phyloP scores from a whole-genome alignment of 2,888 invertebrate species.

The Lasioglossum calceatum region DNA sequence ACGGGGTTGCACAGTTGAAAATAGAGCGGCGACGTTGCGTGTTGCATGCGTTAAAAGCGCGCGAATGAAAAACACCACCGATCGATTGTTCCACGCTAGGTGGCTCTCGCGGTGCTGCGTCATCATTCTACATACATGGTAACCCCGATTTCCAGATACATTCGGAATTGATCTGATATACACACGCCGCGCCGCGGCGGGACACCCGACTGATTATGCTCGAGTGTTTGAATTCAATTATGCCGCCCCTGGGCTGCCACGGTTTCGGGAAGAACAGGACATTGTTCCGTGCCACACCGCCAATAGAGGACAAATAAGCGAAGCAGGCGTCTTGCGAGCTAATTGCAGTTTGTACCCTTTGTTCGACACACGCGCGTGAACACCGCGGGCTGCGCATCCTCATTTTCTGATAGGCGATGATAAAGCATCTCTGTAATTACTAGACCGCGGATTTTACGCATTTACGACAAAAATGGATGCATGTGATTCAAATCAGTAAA shows the following conservation, averaged over 20 bases:
- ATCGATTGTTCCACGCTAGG: conserved; percentile 71
- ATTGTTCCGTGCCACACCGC: conserved; percentile 31
- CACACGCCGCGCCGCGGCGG: conserved; percentile 10
- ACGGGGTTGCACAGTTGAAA: conserved; percentile 2
- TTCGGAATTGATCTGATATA: conserved; percentile 53
- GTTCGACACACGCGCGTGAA: not conserved
- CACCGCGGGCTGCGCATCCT: not conserved
- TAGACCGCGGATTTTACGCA: no score
- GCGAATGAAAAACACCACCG: conserved; percentile 75
- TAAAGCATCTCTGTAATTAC: no score
- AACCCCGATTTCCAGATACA: conserved; percentile 62
- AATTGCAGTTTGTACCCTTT: conserved; percentile 35
- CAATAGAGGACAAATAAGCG: conserved; percentile 39
- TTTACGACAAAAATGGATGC: no score
- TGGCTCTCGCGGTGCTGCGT: conserved; percentile 62
- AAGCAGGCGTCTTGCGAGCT: not conserved
- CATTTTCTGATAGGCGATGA: not conserved
- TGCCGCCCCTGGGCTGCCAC: conserved; percentile 1
- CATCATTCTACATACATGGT: conserved; percentile 55
- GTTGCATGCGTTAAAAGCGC: conserved; percentile 58
- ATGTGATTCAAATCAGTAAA: no score
- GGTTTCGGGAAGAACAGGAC: conserved; percentile 36
- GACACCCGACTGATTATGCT: conserved; percentile 55
- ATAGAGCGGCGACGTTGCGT: conserved; percentile 5
- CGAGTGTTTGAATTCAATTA: conserved; percentile 57